Base-by-base conservation (phyloP, 1,140 invertebrate genomes). In the Scaptodrosophila lebanonensis region DNA sequence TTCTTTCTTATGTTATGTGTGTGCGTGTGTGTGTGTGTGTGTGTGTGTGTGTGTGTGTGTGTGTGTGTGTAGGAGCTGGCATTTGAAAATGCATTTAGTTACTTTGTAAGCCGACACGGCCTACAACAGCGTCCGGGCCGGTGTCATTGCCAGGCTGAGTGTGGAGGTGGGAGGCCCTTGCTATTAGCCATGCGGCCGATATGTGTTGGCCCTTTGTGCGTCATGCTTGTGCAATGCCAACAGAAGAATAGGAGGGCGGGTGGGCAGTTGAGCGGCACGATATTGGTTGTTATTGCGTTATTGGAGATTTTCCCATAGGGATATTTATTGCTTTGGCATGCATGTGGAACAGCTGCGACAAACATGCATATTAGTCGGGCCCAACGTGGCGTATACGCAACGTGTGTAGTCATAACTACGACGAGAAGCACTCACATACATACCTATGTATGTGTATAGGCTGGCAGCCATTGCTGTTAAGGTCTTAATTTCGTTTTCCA, bases 281-380 rank as follows among this genome's bases (percentile, higher is more conserved):
- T 79, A 82, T 82, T 82, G 75, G 75, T 82, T 69, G 75, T 82
- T 82, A 82, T 82, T 82, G 75, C 75, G 75, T 82, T 82, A 82
- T 82, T 82, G 61, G 69, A 82, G 75, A 82, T 82, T 82, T 82
- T 69, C 52, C 52, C 73, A 73, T 70, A 42, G 61, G 69, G 47
- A 82, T 82, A 82, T 82, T 82, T 82, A 82, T 82, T 82, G 75
- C 75, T 66, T 82, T 82, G 69, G 75, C 66, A 82, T 82, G 75
- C 75, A 75, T 82, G 63, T 61, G 62, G 40, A 82, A 70, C 75
- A 82, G 75, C 75, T 82, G 75, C 66, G 75, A 82, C 75, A 82
- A 82, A 82, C 75, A 82, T 82, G 75, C 75, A 82, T 82, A 82
- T 82, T 82, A 82, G 75, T 58, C 70, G 27, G 16, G 11, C 54